Conservation (phyloP, 2,113 vertebrate species). For the Atractosteus spatula region DNA sequence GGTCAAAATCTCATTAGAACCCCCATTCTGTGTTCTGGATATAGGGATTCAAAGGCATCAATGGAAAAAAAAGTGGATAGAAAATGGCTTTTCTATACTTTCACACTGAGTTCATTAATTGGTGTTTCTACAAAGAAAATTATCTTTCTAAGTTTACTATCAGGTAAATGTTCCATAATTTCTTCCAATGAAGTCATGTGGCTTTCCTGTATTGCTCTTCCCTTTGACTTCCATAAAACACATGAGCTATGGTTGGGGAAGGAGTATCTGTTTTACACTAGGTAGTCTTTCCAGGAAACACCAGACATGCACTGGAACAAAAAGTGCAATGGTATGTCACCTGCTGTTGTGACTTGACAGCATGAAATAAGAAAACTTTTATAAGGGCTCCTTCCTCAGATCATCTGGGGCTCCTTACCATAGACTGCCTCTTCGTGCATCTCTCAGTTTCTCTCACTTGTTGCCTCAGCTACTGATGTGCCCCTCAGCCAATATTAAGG, state of each 20-base stretch:
- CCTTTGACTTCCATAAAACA: neutral
- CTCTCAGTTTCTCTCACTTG: neutral
- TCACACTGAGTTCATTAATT: neutral
- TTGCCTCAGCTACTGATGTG: too few relatives aligned
- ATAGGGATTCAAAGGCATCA: neutral
- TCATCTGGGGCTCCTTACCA: neutral
- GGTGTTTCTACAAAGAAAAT: slow-evolving; percentile 11
- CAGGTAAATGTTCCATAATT: neutral
- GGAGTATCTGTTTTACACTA: neutral
- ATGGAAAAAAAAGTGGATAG: slow-evolving; percentile 1
- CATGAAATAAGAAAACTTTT: slow-evolving; percentile 1
- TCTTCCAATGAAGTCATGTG: neutral
- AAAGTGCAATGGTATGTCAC: neutral
- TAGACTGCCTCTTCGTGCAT: neutral
- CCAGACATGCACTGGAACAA: neutral
- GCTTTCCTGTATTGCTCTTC: neutral
- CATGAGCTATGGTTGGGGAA: neutral
- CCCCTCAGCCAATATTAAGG: neutral
- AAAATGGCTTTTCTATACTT: slow-evolving; percentile 1
- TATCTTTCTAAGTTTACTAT: neutral
- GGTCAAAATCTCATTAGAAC: neutral
- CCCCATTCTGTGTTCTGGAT: neutral
- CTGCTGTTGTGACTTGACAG: neutral
- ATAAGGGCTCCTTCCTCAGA: neutral
- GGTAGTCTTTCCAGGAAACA: neutral